Evolutionary conservation across 2,888 invertebrate species (phyloP), one percentile per base, ranked within the genome.

Genomic region (Cheilosia pagana): DNA sequence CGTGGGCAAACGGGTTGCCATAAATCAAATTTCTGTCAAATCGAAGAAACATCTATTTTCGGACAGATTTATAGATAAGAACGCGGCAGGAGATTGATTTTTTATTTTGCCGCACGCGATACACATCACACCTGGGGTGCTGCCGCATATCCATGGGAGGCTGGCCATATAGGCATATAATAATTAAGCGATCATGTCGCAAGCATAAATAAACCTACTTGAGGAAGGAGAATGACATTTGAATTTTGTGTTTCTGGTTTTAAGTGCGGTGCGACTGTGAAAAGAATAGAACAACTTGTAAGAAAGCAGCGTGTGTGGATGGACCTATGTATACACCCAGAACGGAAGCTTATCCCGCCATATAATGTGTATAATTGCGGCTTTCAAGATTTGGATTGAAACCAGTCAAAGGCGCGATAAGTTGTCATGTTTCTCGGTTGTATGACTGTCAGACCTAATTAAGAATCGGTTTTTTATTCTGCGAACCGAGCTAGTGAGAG

Each of bases 1-100:
- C 50, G 50, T 50, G 48, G 85, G 25, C 55, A 52, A 85, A 85
- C 85, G 50, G 16, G 85, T 85, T 71, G 75, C 35, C 55, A 75
- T 85, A 81, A 85, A 85, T 85, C 81, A 85, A 85, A 81, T 81
- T 85, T 75, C 81, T 85, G 85, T 85, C 85, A 85, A 85, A 85
- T 85, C 65, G 85, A n/a, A 85, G 81, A 79, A 85, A 85, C 85
- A 85, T 85, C 85, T 85, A 85, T 79, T 85, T 85, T 85, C 35
- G 85, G 81, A 85, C 81, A 85, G 85, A 85, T 85, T 85, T 85
- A 85, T 85, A 85, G 85, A 85, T 85, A 81, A 81, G 52, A 53
- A 81, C 85, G 41, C 81, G 71, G 81, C 79, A 75, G 75, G 81
- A 85, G 85, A 81, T 85, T 71, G 75, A 76, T 21, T 67, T 71